Conservation (phyloP, 2,113 vertebrate species). For the Apistogramma diplotaenia region DNA sequence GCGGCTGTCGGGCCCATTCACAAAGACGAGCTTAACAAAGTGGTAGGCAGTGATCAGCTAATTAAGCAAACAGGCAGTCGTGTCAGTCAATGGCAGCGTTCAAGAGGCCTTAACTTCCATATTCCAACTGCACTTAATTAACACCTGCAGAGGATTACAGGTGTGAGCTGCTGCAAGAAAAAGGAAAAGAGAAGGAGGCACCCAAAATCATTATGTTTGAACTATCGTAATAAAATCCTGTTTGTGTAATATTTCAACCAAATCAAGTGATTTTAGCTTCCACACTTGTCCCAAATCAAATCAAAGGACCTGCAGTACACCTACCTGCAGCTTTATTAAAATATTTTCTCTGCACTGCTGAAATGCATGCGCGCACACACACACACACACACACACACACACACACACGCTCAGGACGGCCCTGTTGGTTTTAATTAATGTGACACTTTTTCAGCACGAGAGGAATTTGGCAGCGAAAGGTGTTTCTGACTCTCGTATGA, state of each 20-base stretch:
- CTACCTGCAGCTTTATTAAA: neutral
- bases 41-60: neutral
- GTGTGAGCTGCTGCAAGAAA: neutral
- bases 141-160: neutral
- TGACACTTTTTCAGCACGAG: slow-evolving; percentile 25
- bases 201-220: fast-evolving
- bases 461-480: slow-evolving; percentile 1
- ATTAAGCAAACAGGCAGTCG: neutral
- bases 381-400: too few relatives aligned
- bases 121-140: neutral
- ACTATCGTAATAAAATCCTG: neutral
- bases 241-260: neutral
- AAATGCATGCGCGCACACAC: neutral
- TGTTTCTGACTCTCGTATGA: slow-evolving; percentile 4
- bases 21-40: neutral
- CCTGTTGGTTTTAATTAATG: slow-evolving; percentile 22
- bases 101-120: neutral
- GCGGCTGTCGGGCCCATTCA: neutral
- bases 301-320: neutral
- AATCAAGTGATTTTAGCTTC: too few relatives aligned
- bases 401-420: neutral
- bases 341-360: neutral
- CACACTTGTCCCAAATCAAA: fast-evolving
- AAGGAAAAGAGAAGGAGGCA: neutral
- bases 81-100: neutral